phyloP scores from a whole-genome alignment of 2,113 vertebrate genomes.

The Pantherophis guttatus region DNA sequence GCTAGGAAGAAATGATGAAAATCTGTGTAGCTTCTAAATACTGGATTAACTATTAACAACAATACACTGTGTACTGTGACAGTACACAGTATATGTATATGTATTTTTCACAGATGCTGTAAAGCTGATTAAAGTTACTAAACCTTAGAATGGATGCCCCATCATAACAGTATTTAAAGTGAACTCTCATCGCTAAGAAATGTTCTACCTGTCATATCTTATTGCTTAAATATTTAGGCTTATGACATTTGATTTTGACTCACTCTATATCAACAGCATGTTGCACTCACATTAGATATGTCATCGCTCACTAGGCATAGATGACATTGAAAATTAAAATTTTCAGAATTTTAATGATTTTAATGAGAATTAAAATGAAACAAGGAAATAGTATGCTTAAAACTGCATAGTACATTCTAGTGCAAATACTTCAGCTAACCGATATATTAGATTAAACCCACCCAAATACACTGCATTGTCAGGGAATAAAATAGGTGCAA shows the following conservation, averaged over 20 bases:
- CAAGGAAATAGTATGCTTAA: constrained; percentile 66
- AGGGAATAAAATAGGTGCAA: constrained; percentile 29
- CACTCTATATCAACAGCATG: constrained; percentile 69
- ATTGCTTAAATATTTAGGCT: constrained; percentile 72
- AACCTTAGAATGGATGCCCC: constrained; percentile 65
- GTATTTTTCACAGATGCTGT: constrained; percentile 41
- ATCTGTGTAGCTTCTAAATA: constrained; percentile 13
- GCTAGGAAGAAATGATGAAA: neutral
- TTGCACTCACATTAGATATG: constrained; percentile 67
- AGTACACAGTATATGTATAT: constrained; percentile 43
- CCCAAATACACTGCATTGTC: constrained; percentile 41
- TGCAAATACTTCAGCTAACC: constrained; percentile 61
- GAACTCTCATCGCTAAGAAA: constrained; percentile 66
- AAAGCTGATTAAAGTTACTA: constrained; percentile 51
- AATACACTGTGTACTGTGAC: neutral
- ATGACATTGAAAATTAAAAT: constrained; percentile 69
- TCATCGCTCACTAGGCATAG: constrained; percentile 68
- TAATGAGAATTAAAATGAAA: constrained; percentile 62
- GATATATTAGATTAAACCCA: constrained; percentile 62
- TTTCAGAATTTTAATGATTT: no score
- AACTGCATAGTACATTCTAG: constrained; percentile 62
- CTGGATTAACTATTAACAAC: constrained; percentile 34
- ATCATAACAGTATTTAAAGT: constrained; percentile 61
- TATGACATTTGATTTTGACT: constrained; percentile 69
- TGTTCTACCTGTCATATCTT: constrained; percentile 69